Conservation (phyloP, 2,113 vertebrate species). For the Brachypteracias leptosomus region DNA sequence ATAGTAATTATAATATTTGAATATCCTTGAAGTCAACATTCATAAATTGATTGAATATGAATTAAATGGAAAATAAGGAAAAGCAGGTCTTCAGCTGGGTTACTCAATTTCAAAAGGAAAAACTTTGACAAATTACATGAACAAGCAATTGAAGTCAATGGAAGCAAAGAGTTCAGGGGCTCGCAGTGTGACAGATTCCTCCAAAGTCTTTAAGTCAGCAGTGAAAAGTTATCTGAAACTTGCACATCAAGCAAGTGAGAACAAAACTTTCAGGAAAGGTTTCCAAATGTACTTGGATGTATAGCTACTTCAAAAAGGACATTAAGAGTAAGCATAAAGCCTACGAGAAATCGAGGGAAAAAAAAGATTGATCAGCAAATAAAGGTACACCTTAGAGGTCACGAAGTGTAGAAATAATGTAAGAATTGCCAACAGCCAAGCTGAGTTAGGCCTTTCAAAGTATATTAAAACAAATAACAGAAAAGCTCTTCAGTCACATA, state of each 20-base stretch:
- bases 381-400: constrained; percentile 45
- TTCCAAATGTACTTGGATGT: constrained; percentile 52
- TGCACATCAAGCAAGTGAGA: constrained; percentile 52
- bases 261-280: constrained; percentile 46
- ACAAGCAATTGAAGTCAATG: constrained; percentile 4
- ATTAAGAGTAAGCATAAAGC: constrained; percentile 59
- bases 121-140: constrained; percentile 29
- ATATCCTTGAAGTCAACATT: not conserved
- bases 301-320: constrained; percentile 40
- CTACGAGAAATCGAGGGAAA: not conserved
- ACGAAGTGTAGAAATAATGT: constrained; percentile 38
- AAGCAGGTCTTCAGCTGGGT: not conserved
- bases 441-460: constrained; percentile 58
- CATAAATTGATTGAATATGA: not conserved
- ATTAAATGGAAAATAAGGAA: constrained; percentile 6
- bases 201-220: constrained; percentile 57
- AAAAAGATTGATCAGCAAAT: constrained; percentile 62
- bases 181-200: constrained; percentile 3
- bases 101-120: not conserved
- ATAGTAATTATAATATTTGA: not conserved
- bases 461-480: constrained; percentile 55
- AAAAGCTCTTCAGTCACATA: constrained; percentile 28
- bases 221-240: constrained; percentile 44
- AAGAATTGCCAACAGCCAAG: constrained; percentile 43
- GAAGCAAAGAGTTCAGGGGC: constrained; percentile 29